Evolutionary conservation across 2,888 invertebrate species (phyloP).

Genomic region (Sinohyriopsis cumingii): DNA sequence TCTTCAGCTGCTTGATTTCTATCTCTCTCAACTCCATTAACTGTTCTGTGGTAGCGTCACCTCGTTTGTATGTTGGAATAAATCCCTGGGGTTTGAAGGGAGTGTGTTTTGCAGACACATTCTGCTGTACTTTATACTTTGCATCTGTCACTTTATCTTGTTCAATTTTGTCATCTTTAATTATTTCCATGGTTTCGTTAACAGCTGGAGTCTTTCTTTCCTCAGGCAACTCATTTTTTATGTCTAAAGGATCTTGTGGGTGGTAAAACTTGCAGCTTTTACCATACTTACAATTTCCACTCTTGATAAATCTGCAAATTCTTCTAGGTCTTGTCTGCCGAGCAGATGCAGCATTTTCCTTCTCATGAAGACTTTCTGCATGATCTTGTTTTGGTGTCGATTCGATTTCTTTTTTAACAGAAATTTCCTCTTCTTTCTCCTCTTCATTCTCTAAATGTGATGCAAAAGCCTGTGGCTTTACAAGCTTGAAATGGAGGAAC

Average conservation of each 20-base stretch:
- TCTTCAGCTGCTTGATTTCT: conserved; percentile 60
- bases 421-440: conserved; percentile 12
- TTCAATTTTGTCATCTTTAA: neutral
- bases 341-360: neutral
- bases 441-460: conserved; percentile 17
- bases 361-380: neutral
- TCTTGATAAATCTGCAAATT: conserved; percentile 32
- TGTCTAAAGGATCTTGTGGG: conserved; percentile 9
- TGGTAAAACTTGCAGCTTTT: conserved; percentile 52
- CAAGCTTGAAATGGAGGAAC: neutral
- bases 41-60: conserved; percentile 38
- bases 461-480: conserved; percentile 7
- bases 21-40: conserved; percentile 45
- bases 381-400: neutral
- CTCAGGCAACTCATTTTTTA: conserved; percentile 1
- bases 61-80: conserved; percentile 26
- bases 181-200: conserved; percentile 6
- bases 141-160: neutral
- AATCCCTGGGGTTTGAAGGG: conserved; percentile 13
- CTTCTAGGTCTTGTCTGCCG: conserved; percentile 1
- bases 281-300: conserved; percentile 51
- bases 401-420: neutral
- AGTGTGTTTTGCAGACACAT: neutral
- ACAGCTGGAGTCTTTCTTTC: neutral
- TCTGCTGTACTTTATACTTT: conserved; percentile 1